Evolutionary conservation across 30 jellyfish, hydroid and myxozoan species (phyloP), one percentile per base, ranked within the genome.

Genomic region (Chrysaora quinquecirrha): DNA sequence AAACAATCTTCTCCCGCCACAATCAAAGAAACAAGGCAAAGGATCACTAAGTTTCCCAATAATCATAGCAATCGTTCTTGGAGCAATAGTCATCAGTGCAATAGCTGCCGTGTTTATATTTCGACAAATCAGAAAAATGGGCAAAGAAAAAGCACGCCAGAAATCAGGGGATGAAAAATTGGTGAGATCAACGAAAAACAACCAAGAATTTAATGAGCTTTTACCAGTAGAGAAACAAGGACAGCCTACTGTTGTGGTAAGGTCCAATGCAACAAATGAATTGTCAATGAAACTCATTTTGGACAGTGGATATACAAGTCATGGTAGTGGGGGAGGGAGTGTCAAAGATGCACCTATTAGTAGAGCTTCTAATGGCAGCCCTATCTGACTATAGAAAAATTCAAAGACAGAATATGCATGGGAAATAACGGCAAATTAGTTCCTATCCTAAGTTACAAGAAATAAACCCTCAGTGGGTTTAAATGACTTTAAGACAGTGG

Each of bases 301-400:
- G 83, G 90, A 80, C 69, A 80, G 90, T 49, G 90, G 90, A 1
- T 80, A 80, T 66, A 80, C 90, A 48, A 80, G 90, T 49, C 90
- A 80, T 66, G 90, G 90, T 31, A 80, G 90, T 32, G 90, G 90
- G 14, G 90, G 90, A 7, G 90, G 90, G n/a, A 80, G 90, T 27
- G 83, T 64, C 33, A 80, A 67, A 31, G 83, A 80, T 27, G 52
- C 75, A 2, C 67, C 54, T 38, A 3, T 38, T n/a, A n/a, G n/a
- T n/a, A n/a, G n/a, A n/a, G n/a, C n/a, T n/a, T n/a, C n/a, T n/a
- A n/a, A n/a, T n/a, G n/a, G n/a, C n/a, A n/a, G n/a, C n/a, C n/a
- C n/a, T n/a, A n/a, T n/a, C n/a, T n/a, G n/a, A n/a, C n/a, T n/a
- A n/a, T n/a, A n/a, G n/a, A n/a, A n/a, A n/a, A n/a, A n/a, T n/a